Conservation (phyloP, 1,140 invertebrate genomes). For the Protaetia brevitarsis region DNA sequence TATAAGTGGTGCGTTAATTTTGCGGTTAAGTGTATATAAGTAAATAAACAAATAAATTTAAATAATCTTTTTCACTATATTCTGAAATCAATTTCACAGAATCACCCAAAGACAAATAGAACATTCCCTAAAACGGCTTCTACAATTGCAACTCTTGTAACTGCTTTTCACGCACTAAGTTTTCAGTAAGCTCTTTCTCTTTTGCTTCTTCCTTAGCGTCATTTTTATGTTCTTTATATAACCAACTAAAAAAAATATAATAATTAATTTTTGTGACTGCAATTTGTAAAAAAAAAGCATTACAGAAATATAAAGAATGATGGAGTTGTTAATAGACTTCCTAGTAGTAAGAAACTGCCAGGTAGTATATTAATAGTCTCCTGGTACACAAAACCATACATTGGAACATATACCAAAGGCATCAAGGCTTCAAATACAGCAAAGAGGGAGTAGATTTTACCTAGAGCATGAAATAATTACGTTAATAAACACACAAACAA, state of each 20-base stretch:
- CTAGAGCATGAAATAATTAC: slow-evolving; percentile 49
- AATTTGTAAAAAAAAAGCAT: slow-evolving; percentile 39
- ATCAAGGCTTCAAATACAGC: slow-evolving; percentile 76
- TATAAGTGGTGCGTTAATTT: no score
- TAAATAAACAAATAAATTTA: no score
- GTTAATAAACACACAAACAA: not conserved
- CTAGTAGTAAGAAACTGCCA: slow-evolving; percentile 75
- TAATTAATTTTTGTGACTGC: not conserved
- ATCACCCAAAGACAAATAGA: no score
- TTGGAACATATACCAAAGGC: slow-evolving; percentile 73
- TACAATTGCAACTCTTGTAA: no score
- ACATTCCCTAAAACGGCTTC: no score
- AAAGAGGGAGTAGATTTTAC: slow-evolving; percentile 77
- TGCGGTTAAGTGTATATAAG: no score
- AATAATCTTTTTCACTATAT: no score
- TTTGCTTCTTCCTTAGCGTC: slow-evolving; percentile 5
- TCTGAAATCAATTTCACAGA: no score
- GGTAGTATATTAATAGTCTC: slow-evolving; percentile 68
- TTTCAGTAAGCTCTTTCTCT: not conserved
- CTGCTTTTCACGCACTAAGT: no score
- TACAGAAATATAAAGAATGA: slow-evolving; percentile 76
- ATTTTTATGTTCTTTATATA: slow-evolving; percentile 21
- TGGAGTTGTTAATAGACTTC: slow-evolving; percentile 68
- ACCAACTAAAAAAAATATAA: slow-evolving; percentile 25
- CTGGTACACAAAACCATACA: slow-evolving; percentile 71